A percentile compares a stretch with the other conserved stretches of the same genome.
Conservation (phyloP, 2,888 invertebrate genomes). For the Choristoneura rosaceana region DNA sequence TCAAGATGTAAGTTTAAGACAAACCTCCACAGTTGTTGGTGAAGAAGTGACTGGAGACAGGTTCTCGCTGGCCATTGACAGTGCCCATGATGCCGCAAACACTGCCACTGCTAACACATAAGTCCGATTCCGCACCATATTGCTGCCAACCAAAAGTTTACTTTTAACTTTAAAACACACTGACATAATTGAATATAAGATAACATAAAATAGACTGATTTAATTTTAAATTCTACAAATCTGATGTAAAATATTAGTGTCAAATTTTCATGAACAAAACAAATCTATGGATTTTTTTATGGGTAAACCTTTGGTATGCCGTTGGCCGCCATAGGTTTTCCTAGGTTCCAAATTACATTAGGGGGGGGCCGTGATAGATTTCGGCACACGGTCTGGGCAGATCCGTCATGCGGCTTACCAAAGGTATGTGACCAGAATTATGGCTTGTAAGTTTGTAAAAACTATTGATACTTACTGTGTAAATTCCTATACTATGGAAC, state of each 20-base stretch:
- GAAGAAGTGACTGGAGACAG: constrained; percentile 56
- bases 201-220: no score
- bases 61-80: constrained; percentile 61
- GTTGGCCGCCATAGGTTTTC: no score
- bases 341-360: no score
- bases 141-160: constrained; percentile 51
- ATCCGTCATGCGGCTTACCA: no score
- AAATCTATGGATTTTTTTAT: no score
- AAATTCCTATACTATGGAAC: not conserved
- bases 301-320: no score
- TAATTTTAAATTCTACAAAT: no score
- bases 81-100: constrained; percentile 61
- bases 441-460: not conserved
- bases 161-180: constrained; percentile 24
- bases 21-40: constrained; percentile 62
- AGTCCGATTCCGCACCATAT: constrained; percentile 67
- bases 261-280: no score
- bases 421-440: constrained; percentile 24
- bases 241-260: no score
- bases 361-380: no score
- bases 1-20: constrained; percentile 29
- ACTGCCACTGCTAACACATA: constrained; percentile 61
- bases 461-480: not conserved
- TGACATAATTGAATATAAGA: no score
- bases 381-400: no score